These are phyloP conservation scores for Acleris laterana DNA, from an alignment of 2,888 invertebrate species.

Conservation along the genomic window DNA sequence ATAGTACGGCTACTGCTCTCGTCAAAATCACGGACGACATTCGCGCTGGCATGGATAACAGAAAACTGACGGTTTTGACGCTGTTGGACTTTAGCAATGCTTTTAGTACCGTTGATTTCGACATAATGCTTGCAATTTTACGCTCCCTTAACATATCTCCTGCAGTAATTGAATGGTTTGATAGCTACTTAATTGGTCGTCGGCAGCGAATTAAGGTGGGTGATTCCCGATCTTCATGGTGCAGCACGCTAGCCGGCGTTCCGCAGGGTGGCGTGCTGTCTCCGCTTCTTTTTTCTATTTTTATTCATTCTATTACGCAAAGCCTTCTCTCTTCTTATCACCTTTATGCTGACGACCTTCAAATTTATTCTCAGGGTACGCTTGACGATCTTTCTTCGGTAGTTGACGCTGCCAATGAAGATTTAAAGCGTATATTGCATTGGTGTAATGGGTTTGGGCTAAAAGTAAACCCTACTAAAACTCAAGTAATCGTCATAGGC, in stretches of 20 bases:
- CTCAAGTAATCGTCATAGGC: neutral
- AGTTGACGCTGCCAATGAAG: neutral
- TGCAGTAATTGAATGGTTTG: no score
- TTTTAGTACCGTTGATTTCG: no score
- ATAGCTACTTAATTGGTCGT: neutral
- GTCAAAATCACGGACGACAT: no score
- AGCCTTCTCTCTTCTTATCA: constrained; percentile 12
- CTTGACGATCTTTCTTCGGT: neutral
- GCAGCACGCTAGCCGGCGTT: constrained; percentile 4
- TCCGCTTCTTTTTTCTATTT: constrained; percentile 22
- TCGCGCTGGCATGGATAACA: no score
- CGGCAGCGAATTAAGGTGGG: neutral
- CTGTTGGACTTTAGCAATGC: no score
- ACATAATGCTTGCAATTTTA: neutral
- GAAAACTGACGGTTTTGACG: no score
- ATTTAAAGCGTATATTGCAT: neutral
- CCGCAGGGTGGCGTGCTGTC: constrained; percentile 25
- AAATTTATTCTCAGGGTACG: constrained; percentile 11
- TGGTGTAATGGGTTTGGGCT: neutral
- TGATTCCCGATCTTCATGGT: neutral
- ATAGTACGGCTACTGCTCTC: no score
- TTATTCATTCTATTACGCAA: constrained; percentile 15
- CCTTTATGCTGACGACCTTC: constrained; percentile 24
- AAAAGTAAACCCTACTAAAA: neutral
- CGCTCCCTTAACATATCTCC: neutral